phyloP scores from a whole-genome alignment of 1,140 invertebrate genomes.

The Chrysopa pallens region DNA sequence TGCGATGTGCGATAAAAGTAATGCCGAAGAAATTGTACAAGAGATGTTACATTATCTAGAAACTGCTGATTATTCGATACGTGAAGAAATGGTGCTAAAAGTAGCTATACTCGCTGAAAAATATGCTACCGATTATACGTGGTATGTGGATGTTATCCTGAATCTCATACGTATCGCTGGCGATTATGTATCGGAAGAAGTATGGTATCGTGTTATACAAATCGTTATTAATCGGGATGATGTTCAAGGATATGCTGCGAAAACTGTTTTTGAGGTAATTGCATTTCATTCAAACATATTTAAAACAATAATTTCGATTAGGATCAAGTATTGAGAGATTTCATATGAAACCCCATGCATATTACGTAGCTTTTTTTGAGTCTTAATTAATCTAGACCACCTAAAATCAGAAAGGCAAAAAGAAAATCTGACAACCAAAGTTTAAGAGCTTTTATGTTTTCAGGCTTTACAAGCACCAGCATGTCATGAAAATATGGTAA shows the following conservation, averaged over 20 bases:
- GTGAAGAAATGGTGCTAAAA: constrained; percentile 99
- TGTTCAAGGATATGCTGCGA: constrained; percentile 97
- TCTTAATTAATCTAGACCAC: too few species aligned
- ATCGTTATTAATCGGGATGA: constrained; percentile 99
- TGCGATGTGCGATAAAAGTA: constrained; percentile 99
- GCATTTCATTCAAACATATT: constrained; percentile 1
- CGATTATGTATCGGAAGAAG: constrained; percentile 94
- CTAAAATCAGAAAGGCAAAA: too few species aligned
- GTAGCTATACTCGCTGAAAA: constrained; percentile 99
- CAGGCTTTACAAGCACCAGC: constrained; percentile 90
- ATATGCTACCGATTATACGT: constrained; percentile 98
- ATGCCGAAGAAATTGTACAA: constrained; percentile 98
- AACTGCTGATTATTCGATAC: constrained; percentile 98
- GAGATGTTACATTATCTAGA: constrained; percentile 99
- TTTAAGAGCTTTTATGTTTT: too few species aligned
- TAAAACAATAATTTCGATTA: too few species aligned
- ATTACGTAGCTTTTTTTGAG: too few species aligned
- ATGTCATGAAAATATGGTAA: constrained; percentile 99
- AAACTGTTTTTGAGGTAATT: constrained; percentile 89
- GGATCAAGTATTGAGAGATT: too few species aligned
- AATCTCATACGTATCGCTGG: constrained; percentile 99
- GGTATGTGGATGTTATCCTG: constrained; percentile 98
- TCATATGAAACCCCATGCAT: too few species aligned
- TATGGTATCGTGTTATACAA: constrained; percentile 99
- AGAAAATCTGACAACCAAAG: too few species aligned